Base-by-base conservation (phyloP, 2,797 vertebrate species). In the Leontopithecus rosalia region DNA sequence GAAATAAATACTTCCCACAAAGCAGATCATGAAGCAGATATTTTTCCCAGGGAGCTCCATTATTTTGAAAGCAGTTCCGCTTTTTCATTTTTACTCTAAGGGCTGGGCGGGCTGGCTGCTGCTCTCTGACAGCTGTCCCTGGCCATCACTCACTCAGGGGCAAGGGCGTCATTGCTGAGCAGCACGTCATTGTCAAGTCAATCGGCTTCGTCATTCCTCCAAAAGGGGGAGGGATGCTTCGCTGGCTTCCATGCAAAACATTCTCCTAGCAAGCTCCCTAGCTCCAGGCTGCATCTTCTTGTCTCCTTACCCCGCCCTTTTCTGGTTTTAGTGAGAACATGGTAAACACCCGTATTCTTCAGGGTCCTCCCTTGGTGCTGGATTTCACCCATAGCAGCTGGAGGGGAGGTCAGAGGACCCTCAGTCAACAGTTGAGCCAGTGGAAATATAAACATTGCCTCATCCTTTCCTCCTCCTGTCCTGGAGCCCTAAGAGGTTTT, bases 101-200 rank as follows among this genome's bases (percentile, higher is more conserved):
- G 88, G 92, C 96, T 70, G 46, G 92, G 91, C 92, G 88, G 72
- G 94, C 88, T 76, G 57, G 91, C 96, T 98, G 96, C 26, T 97
- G 97, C 97, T 98, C 96, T 96, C 97, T 98, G 98, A 98, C 94
- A 98, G 95, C 98, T 95, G 96, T 97, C 98, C 98, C 92, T 90
- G 96, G 99, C 98, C n/a, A n/a, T n/a, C n/a, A n/a, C n/a, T n/a
- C n/a, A n/a, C n/a, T n/a, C n/a, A n/a, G n/a, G n/a, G n/a, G n/a
- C n/a, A n/a, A n/a, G n/a, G n/a, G n/a, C n/a, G 98, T 98, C 94
- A 97, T 98, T 98, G 98, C 98, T 98, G 98, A 98, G 98, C 98
- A 98, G 99, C 99, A 99, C 99, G 99, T 99, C 99, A 99, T 99
- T 99, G 98, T 99, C 99, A 99, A 98, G 98, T 98, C 99, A 99